These are phyloP conservation scores for Gracilinanus agilis DNA, from an alignment of 2,113 vertebrate species.

Conservation along the genomic window DNA sequence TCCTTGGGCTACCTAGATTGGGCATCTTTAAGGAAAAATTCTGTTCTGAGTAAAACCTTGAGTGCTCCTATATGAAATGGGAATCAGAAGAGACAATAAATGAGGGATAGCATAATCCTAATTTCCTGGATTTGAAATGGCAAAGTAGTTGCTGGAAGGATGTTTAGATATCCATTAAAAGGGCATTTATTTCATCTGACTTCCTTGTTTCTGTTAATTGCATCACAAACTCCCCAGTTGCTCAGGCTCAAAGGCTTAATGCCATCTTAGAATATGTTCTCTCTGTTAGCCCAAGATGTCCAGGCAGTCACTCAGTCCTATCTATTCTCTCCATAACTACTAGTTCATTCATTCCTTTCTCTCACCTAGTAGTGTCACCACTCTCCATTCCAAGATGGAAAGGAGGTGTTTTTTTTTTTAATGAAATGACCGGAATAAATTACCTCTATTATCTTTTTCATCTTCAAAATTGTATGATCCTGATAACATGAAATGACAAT, in stretches of 20 bases:
- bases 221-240: neutral
- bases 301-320: neutral
- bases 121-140: neutral
- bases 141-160: neutral
- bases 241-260: neutral
- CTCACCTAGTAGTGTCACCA: neutral
- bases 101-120: neutral
- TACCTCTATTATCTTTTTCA: neutral
- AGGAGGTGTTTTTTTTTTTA: neutral
- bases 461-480: neutral
- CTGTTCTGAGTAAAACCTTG: neutral
- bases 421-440: neutral
- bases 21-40: neutral
- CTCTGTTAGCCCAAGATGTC: neutral
- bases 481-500: neutral
- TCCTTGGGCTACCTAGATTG: neutral
- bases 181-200: neutral
- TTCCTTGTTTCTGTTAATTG: neutral
- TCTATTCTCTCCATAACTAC: neutral
- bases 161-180: constrained; percentile 14
- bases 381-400: neutral
- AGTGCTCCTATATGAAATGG: neutral
- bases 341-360: neutral
- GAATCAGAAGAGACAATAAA: constrained; percentile 1
- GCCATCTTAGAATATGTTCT: neutral